Percentiles rank a stretch among this genome's conserved stretches.
Evolutionary conservation across 1,140 invertebrate species (phyloP).

Genomic region (Melanaphis sacchari): DNA sequence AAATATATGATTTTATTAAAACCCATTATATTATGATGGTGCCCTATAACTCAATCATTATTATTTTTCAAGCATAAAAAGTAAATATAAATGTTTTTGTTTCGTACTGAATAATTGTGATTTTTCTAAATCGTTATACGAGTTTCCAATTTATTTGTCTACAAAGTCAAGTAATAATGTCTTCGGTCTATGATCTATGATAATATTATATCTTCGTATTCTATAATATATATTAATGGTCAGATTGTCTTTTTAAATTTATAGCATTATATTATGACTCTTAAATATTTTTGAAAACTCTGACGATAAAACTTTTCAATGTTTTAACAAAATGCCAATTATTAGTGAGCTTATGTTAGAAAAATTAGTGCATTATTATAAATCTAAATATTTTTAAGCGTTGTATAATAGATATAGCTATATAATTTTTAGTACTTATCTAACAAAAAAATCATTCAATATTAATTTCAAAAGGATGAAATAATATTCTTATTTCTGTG

Average conservation of each 20-base stretch:
- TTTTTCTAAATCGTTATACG: background rate
- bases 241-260: background rate
- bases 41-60: conserved; percentile 9
- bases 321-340: background rate
- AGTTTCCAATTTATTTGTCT: conserved; percentile 9
- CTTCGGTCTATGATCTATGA: background rate
- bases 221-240: background rate
- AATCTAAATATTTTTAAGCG: background rate
- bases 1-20: conserved; percentile 9
- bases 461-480: background rate
- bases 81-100: background rate
- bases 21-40: conserved; percentile 14
- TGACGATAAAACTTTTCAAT: background rate
- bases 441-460: too few species aligned
- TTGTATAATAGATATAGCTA: background rate
- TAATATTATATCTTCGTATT: background rate
- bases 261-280: background rate
- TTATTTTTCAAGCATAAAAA: background rate
- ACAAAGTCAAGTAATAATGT: background rate
- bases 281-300: background rate
- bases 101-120: background rate
- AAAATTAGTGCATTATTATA: background rate
- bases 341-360: background rate
- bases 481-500: background rate
- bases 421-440: too few species aligned